Evolutionary conservation across 1,140 invertebrate genomes (phyloP), one percentile per base, ranked within the genome.

Genomic region (Calephelis nemesis): DNA sequence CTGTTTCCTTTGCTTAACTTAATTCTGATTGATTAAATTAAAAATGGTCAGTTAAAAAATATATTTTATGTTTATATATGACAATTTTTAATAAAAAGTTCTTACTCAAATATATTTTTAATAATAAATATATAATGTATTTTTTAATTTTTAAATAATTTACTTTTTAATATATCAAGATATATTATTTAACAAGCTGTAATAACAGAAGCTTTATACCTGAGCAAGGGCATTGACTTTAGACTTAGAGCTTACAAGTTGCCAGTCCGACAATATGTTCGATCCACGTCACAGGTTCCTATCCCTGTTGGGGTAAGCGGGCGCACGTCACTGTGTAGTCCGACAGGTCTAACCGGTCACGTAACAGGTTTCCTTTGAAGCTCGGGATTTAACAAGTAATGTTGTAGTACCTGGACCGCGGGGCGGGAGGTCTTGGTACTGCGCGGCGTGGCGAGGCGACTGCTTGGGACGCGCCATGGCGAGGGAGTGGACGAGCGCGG

Each of bases 391-490:
- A 45, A 45, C 1, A 12, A n/a, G 63, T 54, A 13, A 6, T 30
- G 49, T 11, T 39, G 40, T 11, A 52, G 68, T 88, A 91, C 90
- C 89, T 91, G 89, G 90, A 73, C 91, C 88, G 73, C 90, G 83
- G 68, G 89, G 87, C 62, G 90, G 90, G 63, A 92, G 84, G 50
- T 87, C 76, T 47, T 75, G 75, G 78, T 78, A 74, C 65, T 87
- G 85, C 49, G 81, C 80, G 71, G 80, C 77, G 86, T 88, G 83
- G 15, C 87, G 86, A 72, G 84, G 75, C 86, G 86, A 82, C 84
- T 88, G 88, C 77, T 80, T 85, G 39, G 82, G 84, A 70, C 86
- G 87, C 81, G 87, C 85, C 84, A 89, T 90, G 81, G 75, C 74
- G 76, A 74, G 81, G 78, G 81, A 87, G 84, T 89, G 87, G 79